Percentiles rank a stretch among this genome's conserved stretches.
Evolutionary conservation across 2,888 invertebrate species (phyloP).

Genomic region (Alloplasta piceator): DNA sequence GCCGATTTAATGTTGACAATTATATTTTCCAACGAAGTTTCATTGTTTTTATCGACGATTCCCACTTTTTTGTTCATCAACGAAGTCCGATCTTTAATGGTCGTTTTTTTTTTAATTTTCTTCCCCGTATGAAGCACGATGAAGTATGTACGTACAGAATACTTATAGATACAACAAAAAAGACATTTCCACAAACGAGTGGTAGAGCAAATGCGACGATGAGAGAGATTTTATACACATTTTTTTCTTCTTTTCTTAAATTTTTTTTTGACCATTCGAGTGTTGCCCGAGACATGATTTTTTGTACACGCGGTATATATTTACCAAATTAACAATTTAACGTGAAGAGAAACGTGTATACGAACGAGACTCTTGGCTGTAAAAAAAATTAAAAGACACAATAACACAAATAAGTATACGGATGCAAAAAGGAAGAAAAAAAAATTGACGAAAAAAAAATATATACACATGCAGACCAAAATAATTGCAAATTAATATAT

Average conservation of each 20-base stretch:
- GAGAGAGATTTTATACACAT: neutral
- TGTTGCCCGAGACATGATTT: conserved; percentile 19
- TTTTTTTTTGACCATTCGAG: conserved; percentile 35
- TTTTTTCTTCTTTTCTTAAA: conserved; percentile 13
- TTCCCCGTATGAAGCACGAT: conserved; percentile 6
- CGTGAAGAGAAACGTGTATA: neutral
- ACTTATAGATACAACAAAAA: conserved; percentile 38
- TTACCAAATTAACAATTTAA: conserved; percentile 36
- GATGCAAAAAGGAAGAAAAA: conserved; percentile 43
- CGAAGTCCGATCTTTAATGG: conserved; percentile 30
- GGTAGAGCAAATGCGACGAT: conserved; percentile 44
- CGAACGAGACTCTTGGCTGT: conserved; percentile 25
- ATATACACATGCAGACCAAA: conserved; percentile 71
- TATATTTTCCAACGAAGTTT: too few relatives aligned
- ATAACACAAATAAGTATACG: conserved; percentile 46
- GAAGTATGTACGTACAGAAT: conserved; percentile 39
- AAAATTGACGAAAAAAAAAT: conserved; percentile 8
- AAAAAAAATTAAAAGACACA: conserved; percentile 42
- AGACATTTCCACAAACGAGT: conserved; percentile 50
- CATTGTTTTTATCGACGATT: too few relatives aligned
- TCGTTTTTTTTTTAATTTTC: conserved; percentile 17
- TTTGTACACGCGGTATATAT: conserved; percentile 27
- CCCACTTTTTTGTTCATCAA: conserved; percentile 42
- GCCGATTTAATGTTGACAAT: conserved; percentile 44
- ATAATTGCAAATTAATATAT: conserved; percentile 76